Conservation (phyloP, 2,113 vertebrate genomes). For the Cephalopholis sonnerati region DNA sequence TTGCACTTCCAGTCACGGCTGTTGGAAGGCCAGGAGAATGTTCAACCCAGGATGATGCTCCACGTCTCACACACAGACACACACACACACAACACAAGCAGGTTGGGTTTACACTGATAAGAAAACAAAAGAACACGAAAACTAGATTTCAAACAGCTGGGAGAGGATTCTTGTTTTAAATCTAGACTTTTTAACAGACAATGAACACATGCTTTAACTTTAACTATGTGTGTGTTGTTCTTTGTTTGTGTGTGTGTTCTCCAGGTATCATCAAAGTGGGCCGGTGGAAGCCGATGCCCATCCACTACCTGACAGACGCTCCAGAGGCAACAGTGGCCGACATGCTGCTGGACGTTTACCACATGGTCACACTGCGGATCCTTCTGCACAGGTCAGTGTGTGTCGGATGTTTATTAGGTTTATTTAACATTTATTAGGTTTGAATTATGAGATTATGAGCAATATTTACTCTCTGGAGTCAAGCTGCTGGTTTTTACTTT, state of each 20-base stretch:
- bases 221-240: not conserved
- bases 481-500: not conserved
- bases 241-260: conserved; percentile 24
- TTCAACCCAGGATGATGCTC: conserved; percentile 27
- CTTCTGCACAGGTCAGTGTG: conserved; percentile 94
- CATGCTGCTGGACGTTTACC: conserved; percentile 99
- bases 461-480: not conserved
- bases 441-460: no score
- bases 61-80: conserved; percentile 5
- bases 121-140: not conserved
- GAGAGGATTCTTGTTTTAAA: not conserved
- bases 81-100: not conserved
- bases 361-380: conserved; percentile 98
- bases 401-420: not conserved
- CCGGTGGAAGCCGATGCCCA: conserved; percentile 97
- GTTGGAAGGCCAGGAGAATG: conserved; percentile 61
- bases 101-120: not conserved
- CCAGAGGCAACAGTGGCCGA: conserved; percentile 98
- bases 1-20: conserved; percentile 72
- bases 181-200: not conserved
- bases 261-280: conserved; percentile 99
- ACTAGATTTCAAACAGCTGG: not conserved
- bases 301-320: conserved; percentile 97
- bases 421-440: not conserved
- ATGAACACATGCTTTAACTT: no score